Conservation (phyloP, 2,888 invertebrate genomes). For the Oscheius sp. region DNA sequence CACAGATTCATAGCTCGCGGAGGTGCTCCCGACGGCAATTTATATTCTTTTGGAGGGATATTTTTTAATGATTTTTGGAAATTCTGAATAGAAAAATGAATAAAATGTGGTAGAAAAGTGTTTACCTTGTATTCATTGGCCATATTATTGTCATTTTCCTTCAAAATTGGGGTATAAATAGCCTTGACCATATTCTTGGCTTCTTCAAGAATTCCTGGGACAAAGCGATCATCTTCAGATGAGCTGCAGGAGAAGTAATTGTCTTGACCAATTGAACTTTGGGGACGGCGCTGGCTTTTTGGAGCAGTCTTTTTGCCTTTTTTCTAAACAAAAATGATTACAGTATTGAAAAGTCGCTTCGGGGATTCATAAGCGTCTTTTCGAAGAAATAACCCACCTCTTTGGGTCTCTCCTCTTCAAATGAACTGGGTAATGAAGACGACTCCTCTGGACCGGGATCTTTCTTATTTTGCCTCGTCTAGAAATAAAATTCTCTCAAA, state of each 20-base stretch:
- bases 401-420: too few relatives aligned
- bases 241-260: constrained; percentile 6
- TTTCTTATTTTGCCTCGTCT: too few relatives aligned
- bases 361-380: too few relatives aligned
- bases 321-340: too few relatives aligned
- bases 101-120: not conserved
- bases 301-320: too few relatives aligned
- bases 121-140: not conserved
- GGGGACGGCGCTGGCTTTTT: not conserved
- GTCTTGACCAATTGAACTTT: not conserved
- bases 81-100: not conserved
- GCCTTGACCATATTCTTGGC: constrained; percentile 1
- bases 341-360: not conserved
- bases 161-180: constrained; percentile 5
- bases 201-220: not conserved
- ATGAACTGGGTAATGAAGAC: too few relatives aligned
- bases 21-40: too few relatives aligned
- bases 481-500: too few relatives aligned
- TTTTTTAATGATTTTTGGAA: not conserved
- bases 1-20: not conserved
- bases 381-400: too few relatives aligned
- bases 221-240: constrained; percentile 15
- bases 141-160: constrained; percentile 1
- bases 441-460: too few relatives aligned
- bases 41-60: not conserved